Evolutionary conservation across 2,113 vertebrate genomes (phyloP).

Genomic region (Conger conger): DNA sequence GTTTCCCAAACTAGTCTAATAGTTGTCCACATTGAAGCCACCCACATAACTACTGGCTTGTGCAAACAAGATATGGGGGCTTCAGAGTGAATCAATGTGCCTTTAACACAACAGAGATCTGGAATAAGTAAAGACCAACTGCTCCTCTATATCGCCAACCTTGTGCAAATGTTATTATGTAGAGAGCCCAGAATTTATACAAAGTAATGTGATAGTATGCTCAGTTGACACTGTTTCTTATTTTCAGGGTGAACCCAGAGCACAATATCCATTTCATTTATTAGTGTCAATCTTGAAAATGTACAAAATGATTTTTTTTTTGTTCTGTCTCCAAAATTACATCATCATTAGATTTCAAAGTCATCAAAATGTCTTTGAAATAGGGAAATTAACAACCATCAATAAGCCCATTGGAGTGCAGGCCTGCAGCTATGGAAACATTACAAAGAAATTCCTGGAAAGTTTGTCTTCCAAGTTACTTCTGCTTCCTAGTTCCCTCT

Average conservation of each 20-base stretch:
- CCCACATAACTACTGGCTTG: not conserved
- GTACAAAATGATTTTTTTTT: not conserved
- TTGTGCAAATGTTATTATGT: not conserved
- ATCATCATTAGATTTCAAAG: not conserved
- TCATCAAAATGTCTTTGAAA: not conserved
- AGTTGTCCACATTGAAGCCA: not conserved
- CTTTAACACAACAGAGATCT: not conserved
- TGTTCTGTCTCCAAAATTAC: not conserved
- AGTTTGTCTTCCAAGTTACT: not conserved
- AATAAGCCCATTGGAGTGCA: not conserved
- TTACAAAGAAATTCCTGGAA: no score
- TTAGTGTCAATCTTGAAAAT: not conserved
- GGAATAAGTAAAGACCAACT: not conserved
- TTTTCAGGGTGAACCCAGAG: not conserved
- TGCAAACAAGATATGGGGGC: not conserved
- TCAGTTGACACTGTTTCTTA: not conserved
- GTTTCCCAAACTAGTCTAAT: not conserved
- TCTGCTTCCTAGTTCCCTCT: not conserved
- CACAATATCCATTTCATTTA: not conserved
- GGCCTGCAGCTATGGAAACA: not conserved
- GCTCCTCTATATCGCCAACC: not conserved
- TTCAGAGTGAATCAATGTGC: conserved; percentile 1
- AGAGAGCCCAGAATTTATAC: not conserved
- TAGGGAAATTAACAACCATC: not conserved
- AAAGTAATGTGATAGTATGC: not conserved